Base-by-base conservation (phyloP, 2,888 invertebrate species). In the Tyria jacobaeae region DNA sequence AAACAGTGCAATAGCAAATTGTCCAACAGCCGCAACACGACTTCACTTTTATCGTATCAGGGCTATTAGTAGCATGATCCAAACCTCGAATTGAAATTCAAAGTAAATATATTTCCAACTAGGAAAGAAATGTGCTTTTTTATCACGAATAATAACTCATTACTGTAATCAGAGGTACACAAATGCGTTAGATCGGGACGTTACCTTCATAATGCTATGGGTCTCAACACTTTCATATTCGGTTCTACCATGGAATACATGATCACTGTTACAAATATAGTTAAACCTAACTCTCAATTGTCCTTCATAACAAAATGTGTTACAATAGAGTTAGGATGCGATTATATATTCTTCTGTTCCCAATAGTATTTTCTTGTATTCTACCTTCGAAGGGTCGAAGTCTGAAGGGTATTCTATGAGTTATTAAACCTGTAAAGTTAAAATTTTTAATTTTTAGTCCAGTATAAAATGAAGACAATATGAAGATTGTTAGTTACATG, bases 381-480 rank as follows among this genome's bases (percentile, higher is more conserved):
- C 12, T 48, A 24, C 53, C 24, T 48, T 12, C n/a, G n/a, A n/a
- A 12, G 79, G 82, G 48, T 86, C 62, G n/a, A 2, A 88, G 75
- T 0, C 67, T 50, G 17, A 61, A 69, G 0, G 89, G 89, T 12
- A 61, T 4, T 76, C 69, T 3, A 76, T 73, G 1, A 0, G 85
- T 57, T 0, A 81, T 62, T 2, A 78, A 75, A 1, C 82, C 78
- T 25, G 65, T 79, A n/a, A 89, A 67, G 1, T 76, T 81, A 62
- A 88, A 89, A 17, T 83, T 83, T 25, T 62, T 72, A 6, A n/a
- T n/a, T n/a, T n/a, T n/a, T n/a, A 89, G 68, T 10, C 81, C 82
- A 4, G 76, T 83, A 3, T 68, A 53, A 0, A 77, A 52, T 71
- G n/a, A 84, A 86, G 4, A 73, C 24, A 9, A 79, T 78, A 62